phyloP scores from a whole-genome alignment of 37 sponge, comb jelly and placozoan genomes.

The Ianthella basta region DNA sequence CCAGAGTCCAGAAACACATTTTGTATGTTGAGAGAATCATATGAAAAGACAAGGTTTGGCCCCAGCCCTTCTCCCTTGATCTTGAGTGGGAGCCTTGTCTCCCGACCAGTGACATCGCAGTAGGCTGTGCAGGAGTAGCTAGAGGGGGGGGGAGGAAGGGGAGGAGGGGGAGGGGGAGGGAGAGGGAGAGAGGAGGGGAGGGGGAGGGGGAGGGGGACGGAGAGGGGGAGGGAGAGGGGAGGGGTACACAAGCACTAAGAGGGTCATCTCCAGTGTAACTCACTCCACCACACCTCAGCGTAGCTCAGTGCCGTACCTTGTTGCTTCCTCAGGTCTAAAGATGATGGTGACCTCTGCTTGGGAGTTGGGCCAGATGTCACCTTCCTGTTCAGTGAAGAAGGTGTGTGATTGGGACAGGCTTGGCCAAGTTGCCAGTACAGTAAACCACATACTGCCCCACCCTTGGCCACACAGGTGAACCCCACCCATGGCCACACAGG shows the following conservation, averaged over 20 bases:
- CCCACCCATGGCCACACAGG: no score
- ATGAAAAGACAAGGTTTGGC: slow-evolving; percentile 83
- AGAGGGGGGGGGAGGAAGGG: neutral
- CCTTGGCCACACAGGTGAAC: no score
- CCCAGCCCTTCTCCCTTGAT: slow-evolving; percentile 92
- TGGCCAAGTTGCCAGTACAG: no score
- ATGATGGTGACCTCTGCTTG: slow-evolving; percentile 83
- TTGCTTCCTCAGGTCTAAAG: slow-evolving; percentile 80
- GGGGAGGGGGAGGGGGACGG: no score
- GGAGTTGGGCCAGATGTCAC: slow-evolving; percentile 98
- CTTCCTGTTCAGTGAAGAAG: no score
- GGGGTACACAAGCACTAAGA: neutral
- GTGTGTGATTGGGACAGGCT: no score
- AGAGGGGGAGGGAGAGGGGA: no score
- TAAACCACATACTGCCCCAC: no score
- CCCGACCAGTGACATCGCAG: slow-evolving; percentile 95
- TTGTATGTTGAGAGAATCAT: slow-evolving; percentile 93
- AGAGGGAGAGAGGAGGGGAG: neutral
- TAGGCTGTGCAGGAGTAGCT: slow-evolving; percentile 75
- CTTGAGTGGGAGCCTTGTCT: slow-evolving; percentile 90
- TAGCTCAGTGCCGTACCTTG: slow-evolving; percentile 34
- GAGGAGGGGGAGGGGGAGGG: no score
- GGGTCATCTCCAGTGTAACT: neutral
- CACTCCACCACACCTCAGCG: no score
- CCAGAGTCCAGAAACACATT: slow-evolving; percentile 92